A percentile compares a stretch with the other conserved stretches of the same genome.
Evolutionary conservation across 2,888 invertebrate genomes (phyloP).

Genomic region (Leptinotarsa rubiginosa): DNA sequence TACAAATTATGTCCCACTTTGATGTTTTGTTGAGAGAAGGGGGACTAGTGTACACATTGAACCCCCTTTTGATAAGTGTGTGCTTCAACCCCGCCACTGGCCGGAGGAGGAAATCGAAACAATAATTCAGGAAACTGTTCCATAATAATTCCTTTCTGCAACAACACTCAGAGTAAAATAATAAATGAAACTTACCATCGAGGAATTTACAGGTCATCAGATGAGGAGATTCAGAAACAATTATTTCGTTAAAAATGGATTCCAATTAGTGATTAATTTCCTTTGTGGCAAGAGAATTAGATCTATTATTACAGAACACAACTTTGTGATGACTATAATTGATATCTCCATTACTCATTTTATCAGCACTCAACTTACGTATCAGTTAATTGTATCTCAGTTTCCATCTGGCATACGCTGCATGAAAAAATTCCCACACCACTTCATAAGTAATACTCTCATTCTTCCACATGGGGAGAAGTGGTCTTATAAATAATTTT

Average conservation of each 20-base stretch:
- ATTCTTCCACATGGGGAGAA: background rate
- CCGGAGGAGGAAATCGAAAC: background rate
- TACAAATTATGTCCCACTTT: too few relatives aligned
- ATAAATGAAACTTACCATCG: background rate
- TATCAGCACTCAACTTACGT: slow-evolving; percentile 33
- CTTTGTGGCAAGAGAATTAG: slow-evolving; percentile 36
- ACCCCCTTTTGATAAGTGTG: too few relatives aligned
- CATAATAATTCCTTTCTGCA: background rate
- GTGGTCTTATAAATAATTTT: background rate
- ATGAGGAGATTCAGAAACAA: slow-evolving; percentile 37
- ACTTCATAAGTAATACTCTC: slow-evolving; percentile 2
- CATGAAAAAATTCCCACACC: slow-evolving; percentile 22
- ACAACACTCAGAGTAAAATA: background rate
- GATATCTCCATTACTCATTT: slow-evolving; percentile 40
- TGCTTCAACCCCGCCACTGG: background rate
- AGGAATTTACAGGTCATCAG: slow-evolving; percentile 19
- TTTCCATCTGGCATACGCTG: slow-evolving; percentile 28
- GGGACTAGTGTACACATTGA: too few relatives aligned
- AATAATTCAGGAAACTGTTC: slow-evolving; percentile 4
- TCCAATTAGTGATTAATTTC: slow-evolving; percentile 33
- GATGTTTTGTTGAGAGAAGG: too few relatives aligned
- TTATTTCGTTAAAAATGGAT: slow-evolving; percentile 37
- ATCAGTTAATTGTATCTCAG: slow-evolving; percentile 42
- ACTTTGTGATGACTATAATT: slow-evolving; percentile 33
- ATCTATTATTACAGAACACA: slow-evolving; percentile 30